Evolutionary conservation across 1,140 invertebrate genomes (phyloP).

Genomic region (Nylanderia fulva): DNA sequence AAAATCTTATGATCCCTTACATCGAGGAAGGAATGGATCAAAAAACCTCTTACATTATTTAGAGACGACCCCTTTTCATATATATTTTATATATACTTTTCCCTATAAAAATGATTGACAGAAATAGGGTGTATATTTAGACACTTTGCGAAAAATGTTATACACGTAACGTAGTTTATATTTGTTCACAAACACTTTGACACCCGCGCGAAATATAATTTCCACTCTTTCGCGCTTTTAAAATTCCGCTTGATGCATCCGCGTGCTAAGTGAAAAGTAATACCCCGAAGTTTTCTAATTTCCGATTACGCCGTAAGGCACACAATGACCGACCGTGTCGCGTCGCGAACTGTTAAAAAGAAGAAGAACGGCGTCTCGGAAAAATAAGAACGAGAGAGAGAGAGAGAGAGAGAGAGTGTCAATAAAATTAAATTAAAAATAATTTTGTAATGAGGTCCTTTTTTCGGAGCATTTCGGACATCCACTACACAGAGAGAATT

Average conservation of each 20-base stretch:
- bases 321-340: slow-evolving; percentile 25
- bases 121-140: neutral
- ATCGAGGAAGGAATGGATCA: too few relatives aligned
- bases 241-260: slow-evolving; percentile 39
- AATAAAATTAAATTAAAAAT: too few relatives aligned
- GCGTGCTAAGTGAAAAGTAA: slow-evolving; percentile 57
- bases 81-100: neutral
- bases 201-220: slow-evolving; percentile 12
- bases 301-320: slow-evolving; percentile 39
- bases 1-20: too few relatives aligned
- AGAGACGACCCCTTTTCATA: too few relatives aligned
- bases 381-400: slow-evolving; percentile 20
- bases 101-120: neutral
- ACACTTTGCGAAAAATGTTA: too few relatives aligned
- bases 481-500: too few relatives aligned
- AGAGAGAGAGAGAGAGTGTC: too few relatives aligned
- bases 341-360: slow-evolving; percentile 20
- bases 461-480: neutral
- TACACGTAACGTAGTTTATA: neutral
- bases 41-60: too few relatives aligned
- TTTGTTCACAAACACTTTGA: neutral
- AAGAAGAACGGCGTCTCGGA: neutral
- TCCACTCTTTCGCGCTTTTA: slow-evolving; percentile 19
- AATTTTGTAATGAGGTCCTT: neutral
- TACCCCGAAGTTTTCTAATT: slow-evolving; percentile 53